phyloP scores from a whole-genome alignment of 2,888 invertebrate species.

The Plagiodera versicolora region DNA sequence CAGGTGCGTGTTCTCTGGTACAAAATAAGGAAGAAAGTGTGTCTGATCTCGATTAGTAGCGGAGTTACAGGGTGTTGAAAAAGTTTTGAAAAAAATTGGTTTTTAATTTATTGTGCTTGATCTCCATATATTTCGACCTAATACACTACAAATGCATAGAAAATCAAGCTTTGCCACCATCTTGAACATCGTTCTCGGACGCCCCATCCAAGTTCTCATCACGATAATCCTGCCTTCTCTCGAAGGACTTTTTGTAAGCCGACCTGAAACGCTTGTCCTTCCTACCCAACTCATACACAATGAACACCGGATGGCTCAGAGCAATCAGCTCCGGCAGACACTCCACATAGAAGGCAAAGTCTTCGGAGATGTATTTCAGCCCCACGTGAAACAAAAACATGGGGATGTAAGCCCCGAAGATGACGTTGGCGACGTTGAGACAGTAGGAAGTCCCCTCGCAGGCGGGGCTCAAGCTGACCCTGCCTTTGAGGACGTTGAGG shows the following conservation, averaged over 20 bases:
- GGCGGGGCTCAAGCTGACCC: neutral
- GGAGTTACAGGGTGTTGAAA: no score
- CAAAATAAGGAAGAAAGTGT: no score
- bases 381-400: constrained; percentile 15
- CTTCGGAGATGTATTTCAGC: neutral
- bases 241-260: constrained; percentile 31
- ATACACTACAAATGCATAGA: no score
- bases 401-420: constrained; percentile 22
- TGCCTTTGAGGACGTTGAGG: constrained; percentile 20
- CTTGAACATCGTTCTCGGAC: constrained; percentile 3
- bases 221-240: constrained; percentile 24
- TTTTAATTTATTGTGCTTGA: no score
- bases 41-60: no score
- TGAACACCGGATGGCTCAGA: constrained; percentile 18
- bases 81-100: no score
- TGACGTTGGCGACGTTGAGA: constrained; percentile 20
- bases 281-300: constrained; percentile 29
- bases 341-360: constrained; percentile 9
- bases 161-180: neutral
- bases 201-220: constrained; percentile 28
- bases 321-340: constrained; percentile 18
- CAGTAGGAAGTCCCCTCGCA: constrained; percentile 19
- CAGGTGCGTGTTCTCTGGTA: no score
- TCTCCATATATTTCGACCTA: no score
- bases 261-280: constrained; percentile 33